These are phyloP conservation scores for Eupithecia abbreviata DNA, from an alignment of 2,888 invertebrate genomes.

Conservation along the genomic window DNA sequence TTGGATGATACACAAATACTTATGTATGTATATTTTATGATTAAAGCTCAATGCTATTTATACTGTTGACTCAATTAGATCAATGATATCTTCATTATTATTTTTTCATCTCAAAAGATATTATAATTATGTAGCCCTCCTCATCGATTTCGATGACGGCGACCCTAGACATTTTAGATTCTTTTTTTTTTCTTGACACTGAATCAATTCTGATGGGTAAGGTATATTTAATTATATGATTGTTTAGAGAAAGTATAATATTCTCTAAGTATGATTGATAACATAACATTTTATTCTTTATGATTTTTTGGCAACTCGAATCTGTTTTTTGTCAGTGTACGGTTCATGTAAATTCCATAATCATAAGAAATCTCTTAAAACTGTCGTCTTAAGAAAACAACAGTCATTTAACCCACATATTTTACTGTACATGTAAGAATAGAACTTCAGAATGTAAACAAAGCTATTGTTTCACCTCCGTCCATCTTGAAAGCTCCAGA, in stretches of 20 bases:
- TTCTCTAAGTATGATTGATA: background rate
- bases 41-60: too few relatives aligned
- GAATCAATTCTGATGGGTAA: background rate
- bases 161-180: too few relatives aligned
- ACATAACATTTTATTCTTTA: background rate
- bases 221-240: background rate
- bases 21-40: background rate
- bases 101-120: background rate
- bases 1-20: background rate
- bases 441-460: constrained; percentile 7
- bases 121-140: too few relatives aligned
- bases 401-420: background rate
- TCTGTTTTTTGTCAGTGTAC: background rate
- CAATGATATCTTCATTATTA: background rate
- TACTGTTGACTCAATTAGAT: background rate
- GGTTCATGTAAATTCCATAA: background rate
- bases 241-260: too few relatives aligned
- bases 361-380: too few relatives aligned
- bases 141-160: too few relatives aligned
- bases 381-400: background rate
- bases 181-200: background rate
- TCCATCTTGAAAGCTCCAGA: constrained; percentile 20
- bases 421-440: background rate
- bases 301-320: background rate
- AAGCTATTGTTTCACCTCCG: constrained; percentile 18